These are phyloP conservation scores for Eriocheir sinensis DNA, from an alignment of 1,140 invertebrate species.

Conservation along the genomic window DNA sequence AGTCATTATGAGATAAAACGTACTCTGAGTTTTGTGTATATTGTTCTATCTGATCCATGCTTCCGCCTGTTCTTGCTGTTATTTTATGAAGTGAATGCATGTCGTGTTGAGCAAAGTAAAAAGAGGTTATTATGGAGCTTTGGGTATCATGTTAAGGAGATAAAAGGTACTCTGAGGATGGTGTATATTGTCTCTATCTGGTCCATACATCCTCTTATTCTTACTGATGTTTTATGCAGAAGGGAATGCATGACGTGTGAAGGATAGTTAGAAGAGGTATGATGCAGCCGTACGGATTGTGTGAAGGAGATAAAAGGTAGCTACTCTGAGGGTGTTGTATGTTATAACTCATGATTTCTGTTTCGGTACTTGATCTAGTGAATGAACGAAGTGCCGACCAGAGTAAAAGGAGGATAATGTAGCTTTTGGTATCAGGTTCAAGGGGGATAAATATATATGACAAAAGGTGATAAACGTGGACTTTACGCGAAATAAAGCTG, in stretches of 20 bases:
- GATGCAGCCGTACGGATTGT: no score
- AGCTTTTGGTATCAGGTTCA: neutral
- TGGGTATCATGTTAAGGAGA: no score
- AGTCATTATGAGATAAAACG: no score
- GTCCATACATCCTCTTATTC: no score
- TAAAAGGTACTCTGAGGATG: neutral
- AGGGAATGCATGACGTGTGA: conserved; percentile 7
- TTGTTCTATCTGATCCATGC: no score
- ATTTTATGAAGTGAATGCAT: neutral
- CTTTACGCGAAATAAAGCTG: conserved; percentile 7
- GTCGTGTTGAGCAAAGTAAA: neutral
- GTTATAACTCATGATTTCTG: no score
- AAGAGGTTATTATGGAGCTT: no score
- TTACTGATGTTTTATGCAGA: neutral
- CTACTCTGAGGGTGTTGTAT: neutral
- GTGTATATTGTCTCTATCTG: no score
- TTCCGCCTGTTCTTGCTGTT: neutral
- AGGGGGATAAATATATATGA: no score
- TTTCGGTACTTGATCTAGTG: neutral
- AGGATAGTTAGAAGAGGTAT: neutral
- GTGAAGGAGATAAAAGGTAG: no score
- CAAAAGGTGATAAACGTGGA: neutral
- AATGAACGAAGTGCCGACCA: neutral
- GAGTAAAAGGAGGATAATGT: neutral
- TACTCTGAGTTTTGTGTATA: neutral